Evolutionary conservation across 2,797 vertebrate genomes (phyloP).

Genomic region (Anguilla pacifica): DNA sequence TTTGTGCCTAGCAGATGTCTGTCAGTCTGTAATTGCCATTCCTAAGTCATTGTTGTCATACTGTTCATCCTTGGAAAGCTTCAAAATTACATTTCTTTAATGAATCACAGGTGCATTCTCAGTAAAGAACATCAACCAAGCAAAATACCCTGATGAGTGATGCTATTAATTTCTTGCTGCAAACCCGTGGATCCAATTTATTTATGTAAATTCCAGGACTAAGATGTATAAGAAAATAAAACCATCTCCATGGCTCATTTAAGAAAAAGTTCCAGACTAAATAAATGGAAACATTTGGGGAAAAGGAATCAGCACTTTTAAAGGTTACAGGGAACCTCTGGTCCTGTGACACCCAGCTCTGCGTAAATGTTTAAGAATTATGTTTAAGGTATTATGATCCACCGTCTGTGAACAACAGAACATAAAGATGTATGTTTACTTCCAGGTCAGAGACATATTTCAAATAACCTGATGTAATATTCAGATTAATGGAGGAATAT

Average conservation of each 20-base stretch:
- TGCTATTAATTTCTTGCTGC: constrained; percentile 1
- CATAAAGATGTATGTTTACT: no score
- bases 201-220: neutral
- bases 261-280: neutral
- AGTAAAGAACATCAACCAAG: constrained; percentile 34
- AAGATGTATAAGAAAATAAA: neutral
- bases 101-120: constrained; percentile 48
- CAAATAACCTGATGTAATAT: no score
- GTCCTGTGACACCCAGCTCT: no score
- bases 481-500: no score
- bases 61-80: constrained; percentile 56
- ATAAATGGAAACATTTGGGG: no score
- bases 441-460: no score
- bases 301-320: no score
- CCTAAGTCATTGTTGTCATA: constrained; percentile 57
- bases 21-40: constrained; percentile 56
- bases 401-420: no score
- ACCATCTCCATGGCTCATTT: neutral
- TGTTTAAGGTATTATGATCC: no score
- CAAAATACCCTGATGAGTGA: constrained; percentile 13
- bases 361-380: no score
- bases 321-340: no score
- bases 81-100: constrained; percentile 65
- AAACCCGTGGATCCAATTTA: constrained; percentile 5
- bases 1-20: constrained; percentile 37